Base-by-base conservation (phyloP, 2,888 invertebrate species). In the Clusia tigrina region DNA sequence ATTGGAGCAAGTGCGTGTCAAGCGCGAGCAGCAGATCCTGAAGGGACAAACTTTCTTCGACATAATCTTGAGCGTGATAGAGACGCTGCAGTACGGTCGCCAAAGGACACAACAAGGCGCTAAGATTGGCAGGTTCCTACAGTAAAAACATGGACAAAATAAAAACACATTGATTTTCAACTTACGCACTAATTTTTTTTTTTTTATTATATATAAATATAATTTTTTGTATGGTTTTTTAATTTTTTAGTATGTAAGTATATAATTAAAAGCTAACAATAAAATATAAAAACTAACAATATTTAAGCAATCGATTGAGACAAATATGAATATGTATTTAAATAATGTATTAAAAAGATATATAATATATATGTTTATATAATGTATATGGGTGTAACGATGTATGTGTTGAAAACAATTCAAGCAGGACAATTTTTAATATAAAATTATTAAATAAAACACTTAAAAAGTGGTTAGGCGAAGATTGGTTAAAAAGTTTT, bases 51-150 rank as follows among this genome's bases (percentile, higher is more conserved):
- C 60, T 2, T 68, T 76, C 46, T 54, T 73, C 18, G 70, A 74
- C 10, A 63, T 76, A 1, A 68, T 74, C 55, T 54, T 71, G 20
- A 70, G 69, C 12, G 67, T 74, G 48, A 67, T 75, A 18, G 73
- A 71, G 1, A 69, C 65, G 1, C 51, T 76, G 12, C 71, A 68
- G 46, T 57, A 67, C 37, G 64, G 69, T 54, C 63, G 63, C 20
- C 68, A 66, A 22, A 22, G 15, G 3, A 20, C 48, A 22, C 42
- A 42, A 42, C 42, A 42, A n/a, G n/a, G n/a, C n/a, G n/a, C 6
- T 32, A 32, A 12, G 12, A 32, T 32, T 32, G n/a, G n/a, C n/a
- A n/a, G n/a, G 3, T 42, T 52, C n/a, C 25, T 9, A 54, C 10
- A 54, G 15, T 54, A 25, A n/a, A 5, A 15, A 15, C 5, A 48